phyloP scores from a whole-genome alignment of 2,113 vertebrate species.

The Poeciliopsis retropinna region DNA sequence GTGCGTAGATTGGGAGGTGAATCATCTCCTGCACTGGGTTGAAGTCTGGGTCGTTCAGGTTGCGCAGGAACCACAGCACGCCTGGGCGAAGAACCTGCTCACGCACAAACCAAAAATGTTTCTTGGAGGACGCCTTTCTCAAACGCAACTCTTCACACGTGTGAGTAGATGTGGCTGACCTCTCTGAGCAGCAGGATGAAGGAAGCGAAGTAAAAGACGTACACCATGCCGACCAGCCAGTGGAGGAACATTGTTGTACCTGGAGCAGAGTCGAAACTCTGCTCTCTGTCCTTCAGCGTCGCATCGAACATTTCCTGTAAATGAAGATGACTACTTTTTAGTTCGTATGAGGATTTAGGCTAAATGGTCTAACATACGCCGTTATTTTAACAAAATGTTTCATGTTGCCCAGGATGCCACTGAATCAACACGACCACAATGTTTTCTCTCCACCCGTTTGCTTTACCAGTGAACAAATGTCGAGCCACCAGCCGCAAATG shows the following conservation, averaged over 20 bases:
- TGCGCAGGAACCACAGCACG: constrained; percentile 97
- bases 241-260: constrained; percentile 98
- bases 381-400: too few species aligned
- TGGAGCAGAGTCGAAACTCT: constrained; percentile 94
- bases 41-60: constrained; percentile 97
- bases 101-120: background rate
- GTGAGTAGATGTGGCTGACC: constrained; percentile 67
- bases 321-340: constrained; percentile 6
- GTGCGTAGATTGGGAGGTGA: constrained; percentile 94
- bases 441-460: constrained; percentile 1
- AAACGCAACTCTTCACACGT: background rate
- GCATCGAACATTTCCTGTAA: constrained; percentile 97
- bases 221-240: constrained; percentile 98
- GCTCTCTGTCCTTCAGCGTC: constrained; percentile 90
- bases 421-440: background rate
- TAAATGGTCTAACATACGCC: background rate
- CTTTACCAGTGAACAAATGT: constrained; percentile 96
- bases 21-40: constrained; percentile 99
- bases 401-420: background rate
- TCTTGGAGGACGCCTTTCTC: background rate
- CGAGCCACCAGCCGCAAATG: constrained; percentile 98
- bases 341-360: background rate
- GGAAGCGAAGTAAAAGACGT: constrained; percentile 97
- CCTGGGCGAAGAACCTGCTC: constrained; percentile 92
- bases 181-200: constrained; percentile 97